These are phyloP conservation scores for Chondrilla cf. caribensis DNA, from an alignment of 37 sponge, comb jelly and placozoan genomes.

Conservation along the genomic window DNA sequence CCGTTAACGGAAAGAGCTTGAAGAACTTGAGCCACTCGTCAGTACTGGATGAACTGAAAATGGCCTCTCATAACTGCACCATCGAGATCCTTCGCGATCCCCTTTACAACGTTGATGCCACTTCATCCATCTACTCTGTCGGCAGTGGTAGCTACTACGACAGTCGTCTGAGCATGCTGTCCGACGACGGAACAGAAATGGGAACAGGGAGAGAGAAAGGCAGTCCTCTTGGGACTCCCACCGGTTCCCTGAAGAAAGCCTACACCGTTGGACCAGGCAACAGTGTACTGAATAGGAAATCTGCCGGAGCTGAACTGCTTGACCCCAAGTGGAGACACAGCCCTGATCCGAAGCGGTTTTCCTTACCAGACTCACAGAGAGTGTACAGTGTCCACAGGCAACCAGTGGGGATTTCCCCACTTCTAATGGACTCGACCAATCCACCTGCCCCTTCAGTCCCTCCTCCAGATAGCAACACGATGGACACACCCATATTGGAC, in stretches of 20 bases:
- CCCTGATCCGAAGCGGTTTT: neutral
- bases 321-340: neutral
- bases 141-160: slow-evolving; percentile 27
- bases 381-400: neutral
- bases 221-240: neutral
- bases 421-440: too few relatives aligned
- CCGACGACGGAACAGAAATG: slow-evolving; percentile 16
- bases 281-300: too few relatives aligned
- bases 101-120: slow-evolving; percentile 22
- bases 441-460: too few relatives aligned
- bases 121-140: slow-evolving; percentile 37
- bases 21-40: slow-evolving; percentile 36
- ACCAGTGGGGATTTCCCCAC: neutral
- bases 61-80: slow-evolving; percentile 33
- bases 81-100: slow-evolving; percentile 57
- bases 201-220: neutral
- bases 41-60: slow-evolving; percentile 44
- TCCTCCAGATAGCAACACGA: neutral
- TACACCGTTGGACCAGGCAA: too few relatives aligned
- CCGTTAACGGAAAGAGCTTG: slow-evolving; percentile 50
- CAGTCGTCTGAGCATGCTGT: slow-evolving; percentile 36
- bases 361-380: neutral
- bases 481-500: neutral
- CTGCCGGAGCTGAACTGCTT: too few relatives aligned
- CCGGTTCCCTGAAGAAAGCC: neutral